Base-by-base conservation (phyloP, 2,113 vertebrate genomes). In the Irena cyanogastra region DNA sequence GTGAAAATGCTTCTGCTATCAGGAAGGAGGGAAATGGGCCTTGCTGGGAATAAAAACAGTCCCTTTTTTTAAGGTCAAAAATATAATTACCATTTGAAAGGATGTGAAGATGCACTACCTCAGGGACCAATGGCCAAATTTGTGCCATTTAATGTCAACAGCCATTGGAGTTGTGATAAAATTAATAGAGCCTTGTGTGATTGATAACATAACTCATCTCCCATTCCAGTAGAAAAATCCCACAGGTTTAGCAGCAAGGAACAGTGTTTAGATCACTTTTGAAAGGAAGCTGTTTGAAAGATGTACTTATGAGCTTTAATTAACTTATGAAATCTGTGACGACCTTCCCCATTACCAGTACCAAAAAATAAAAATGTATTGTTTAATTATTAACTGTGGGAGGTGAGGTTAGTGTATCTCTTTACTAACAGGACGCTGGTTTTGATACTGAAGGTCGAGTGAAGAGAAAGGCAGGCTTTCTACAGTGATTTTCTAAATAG, bases 51-150 rank as follows among this genome's bases (percentile, higher is more conserved):
- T 49, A 89, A 95, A 97, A 94, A 54, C 66, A 87, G 94, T 63
- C 89, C 91, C 96, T 93, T 93, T 97, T 96, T 97, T 98, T 98
- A 98, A 98, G 96, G 97, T 98, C 98, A 98, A 97, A 98, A 95
- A 96, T 97, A 97, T 95, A 95, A 98, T 98, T 98, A 98, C 95
- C 97, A 98, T 98, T 98, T 98, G 94, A 98, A 98, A 98, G 97
- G 95, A 96, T 78, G 47, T 92, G 93, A 95, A 86, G 87, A 96
- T 88, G 87, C 90, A n/a, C 89, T 96, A 93, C 91, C 71, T 45
- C 45, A 35, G 95, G 92, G 94, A 96, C 86, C n/a, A 65, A 39
- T 92, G 96, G 97, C 93, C 96, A 88, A 93, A 97, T 92, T 93
- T 95, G 81, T 98, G 97, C 97, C 97, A 98, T 96, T 98, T 97